A percentile compares a stretch with the other conserved stretches of the same genome.
phyloP scores from a whole-genome alignment of 1,140 invertebrate genomes.

The Idris sp. region DNA sequence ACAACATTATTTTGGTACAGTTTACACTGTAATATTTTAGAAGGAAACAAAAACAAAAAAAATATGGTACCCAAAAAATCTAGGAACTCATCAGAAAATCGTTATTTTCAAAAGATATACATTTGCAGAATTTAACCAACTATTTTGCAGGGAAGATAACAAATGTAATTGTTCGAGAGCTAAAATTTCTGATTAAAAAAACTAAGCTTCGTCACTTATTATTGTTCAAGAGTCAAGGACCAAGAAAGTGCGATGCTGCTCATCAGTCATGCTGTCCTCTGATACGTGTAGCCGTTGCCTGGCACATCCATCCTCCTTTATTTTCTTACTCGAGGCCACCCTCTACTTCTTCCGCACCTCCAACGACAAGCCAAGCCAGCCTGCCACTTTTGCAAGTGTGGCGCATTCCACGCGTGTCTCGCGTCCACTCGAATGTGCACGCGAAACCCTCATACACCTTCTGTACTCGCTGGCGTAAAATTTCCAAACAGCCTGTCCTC shows the following conservation, averaged over 20 bases:
- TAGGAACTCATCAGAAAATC: no score
- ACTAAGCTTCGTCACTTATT: no score
- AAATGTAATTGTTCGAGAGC: no score
- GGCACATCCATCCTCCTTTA: slow-evolving; percentile 55
- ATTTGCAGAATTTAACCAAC: no score
- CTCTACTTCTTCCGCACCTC: slow-evolving; percentile 47
- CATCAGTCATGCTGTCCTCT: slow-evolving; percentile 61
- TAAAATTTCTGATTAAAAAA: no score
- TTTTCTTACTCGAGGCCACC: slow-evolving; percentile 51
- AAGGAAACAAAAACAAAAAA: no score
- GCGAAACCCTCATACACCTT: slow-evolving; percentile 23
- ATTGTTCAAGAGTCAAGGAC: slow-evolving; percentile 44
- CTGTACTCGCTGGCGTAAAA: slow-evolving; percentile 18
- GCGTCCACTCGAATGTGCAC: slow-evolving; percentile 46
- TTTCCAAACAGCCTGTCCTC: slow-evolving; percentile 5
- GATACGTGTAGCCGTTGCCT: slow-evolving; percentile 49
- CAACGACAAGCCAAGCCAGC: slow-evolving; percentile 36
- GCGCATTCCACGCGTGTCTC: slow-evolving; percentile 61
- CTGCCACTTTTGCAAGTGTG: slow-evolving; percentile 43
- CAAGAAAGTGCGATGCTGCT: slow-evolving; percentile 50
- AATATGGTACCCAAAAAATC: no score
- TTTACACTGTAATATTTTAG: no score
- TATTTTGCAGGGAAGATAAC: no score
- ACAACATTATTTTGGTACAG: no score
- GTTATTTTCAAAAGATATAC: no score